phyloP scores from a whole-genome alignment of 1,140 invertebrate species.

The Drosophila parabipectinata region DNA sequence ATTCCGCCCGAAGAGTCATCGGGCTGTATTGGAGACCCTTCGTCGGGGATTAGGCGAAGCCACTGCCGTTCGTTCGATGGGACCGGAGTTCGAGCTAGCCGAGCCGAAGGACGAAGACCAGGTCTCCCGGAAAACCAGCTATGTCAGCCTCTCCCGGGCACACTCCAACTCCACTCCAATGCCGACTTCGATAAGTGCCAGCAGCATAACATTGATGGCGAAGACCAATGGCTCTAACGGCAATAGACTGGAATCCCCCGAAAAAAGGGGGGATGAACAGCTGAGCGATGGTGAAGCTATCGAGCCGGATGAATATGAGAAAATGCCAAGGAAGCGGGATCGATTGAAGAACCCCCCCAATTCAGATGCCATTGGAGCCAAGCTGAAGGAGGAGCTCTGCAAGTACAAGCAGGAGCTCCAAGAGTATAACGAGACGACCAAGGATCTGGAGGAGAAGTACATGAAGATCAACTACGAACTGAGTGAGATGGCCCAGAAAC shows the following conservation, averaged over 20 bases:
- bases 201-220: slow-evolving; percentile 6
- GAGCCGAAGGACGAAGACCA: slow-evolving; percentile 9
- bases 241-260: background rate
- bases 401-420: slow-evolving; percentile 78
- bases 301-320: slow-evolving; percentile 6
- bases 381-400: slow-evolving; percentile 66
- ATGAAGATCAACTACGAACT: slow-evolving; percentile 76
- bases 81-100: slow-evolving; percentile 40
- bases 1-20: slow-evolving; percentile 4
- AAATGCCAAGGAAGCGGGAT: background rate
- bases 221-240: background rate
- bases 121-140: slow-evolving; percentile 32
- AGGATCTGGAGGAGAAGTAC: slow-evolving; percentile 76
- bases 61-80: slow-evolving; percentile 21
- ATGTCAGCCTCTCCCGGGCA: slow-evolving; percentile 15
- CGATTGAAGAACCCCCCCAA: background rate
- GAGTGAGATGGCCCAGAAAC: slow-evolving; percentile 76
- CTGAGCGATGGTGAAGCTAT: slow-evolving; percentile 6
- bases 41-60: background rate
- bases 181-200: background rate
- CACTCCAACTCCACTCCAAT: background rate
- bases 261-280: background rate
- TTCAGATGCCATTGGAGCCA: slow-evolving; percentile 56
- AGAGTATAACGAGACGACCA: slow-evolving; percentile 77
- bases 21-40: background rate